These are phyloP conservation scores for Odocoileus virginianus DNA, from an alignment of 2,113 vertebrate genomes.

Conservation along the genomic window DNA sequence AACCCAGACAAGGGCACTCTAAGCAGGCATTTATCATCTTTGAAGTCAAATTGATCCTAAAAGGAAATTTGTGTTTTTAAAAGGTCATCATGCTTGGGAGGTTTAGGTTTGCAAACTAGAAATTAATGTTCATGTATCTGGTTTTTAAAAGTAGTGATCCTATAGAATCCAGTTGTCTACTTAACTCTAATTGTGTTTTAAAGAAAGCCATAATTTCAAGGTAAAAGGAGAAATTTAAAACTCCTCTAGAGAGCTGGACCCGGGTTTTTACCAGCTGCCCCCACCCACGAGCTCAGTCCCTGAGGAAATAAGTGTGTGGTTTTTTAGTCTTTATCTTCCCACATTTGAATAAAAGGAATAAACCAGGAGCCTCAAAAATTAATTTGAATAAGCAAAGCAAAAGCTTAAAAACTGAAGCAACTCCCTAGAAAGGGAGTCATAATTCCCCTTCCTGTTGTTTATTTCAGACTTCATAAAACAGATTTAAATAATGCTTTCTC, in stretches of 20 bases:
- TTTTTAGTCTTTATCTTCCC: not conserved
- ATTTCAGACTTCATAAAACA: not conserved
- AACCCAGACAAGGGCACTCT: not conserved
- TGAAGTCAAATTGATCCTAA: not conserved
- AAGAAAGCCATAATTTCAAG: not conserved
- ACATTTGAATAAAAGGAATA: not conserved
- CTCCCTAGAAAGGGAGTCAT: not conserved
- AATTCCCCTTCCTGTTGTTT: not conserved
- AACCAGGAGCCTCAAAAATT: not conserved
- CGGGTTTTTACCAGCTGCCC: not conserved
- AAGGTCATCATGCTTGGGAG: not conserved
- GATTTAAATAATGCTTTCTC: constrained; percentile 16
- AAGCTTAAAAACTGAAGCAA: not conserved
- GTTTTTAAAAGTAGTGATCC: not conserved
- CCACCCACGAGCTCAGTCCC: not conserved
- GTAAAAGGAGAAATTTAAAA: not conserved
- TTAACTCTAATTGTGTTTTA: not conserved
- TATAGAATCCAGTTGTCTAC: not conserved
- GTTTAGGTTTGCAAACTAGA: not conserved
- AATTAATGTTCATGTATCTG: not conserved
- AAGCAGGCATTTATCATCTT: not conserved
- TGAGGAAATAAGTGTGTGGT: not conserved
- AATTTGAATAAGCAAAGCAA: not conserved
- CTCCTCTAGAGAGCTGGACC: not conserved
- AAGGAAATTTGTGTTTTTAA: not conserved